These are phyloP conservation scores for Dicrurus megarhynchus DNA, from an alignment of 2,113 vertebrate species.

Conservation along the genomic window DNA sequence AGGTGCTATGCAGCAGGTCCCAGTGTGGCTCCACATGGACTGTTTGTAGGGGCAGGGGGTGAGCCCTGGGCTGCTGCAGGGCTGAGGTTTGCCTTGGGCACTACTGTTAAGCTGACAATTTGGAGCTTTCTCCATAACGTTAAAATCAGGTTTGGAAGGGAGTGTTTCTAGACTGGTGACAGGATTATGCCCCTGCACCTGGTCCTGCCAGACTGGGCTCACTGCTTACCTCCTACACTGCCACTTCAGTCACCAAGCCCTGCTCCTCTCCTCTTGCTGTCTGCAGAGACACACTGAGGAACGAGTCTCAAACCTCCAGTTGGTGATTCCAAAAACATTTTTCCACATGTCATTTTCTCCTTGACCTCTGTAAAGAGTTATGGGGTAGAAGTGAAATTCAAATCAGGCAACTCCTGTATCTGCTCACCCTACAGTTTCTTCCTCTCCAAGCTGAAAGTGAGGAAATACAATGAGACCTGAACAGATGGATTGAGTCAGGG, in stretches of 20 bases:
- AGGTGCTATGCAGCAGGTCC: not conserved
- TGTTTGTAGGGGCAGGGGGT: accelerated
- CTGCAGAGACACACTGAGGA: not conserved
- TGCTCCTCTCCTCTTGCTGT: not conserved
- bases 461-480: not conserved
- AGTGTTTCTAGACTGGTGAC: not conserved
- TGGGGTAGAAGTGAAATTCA: not conserved
- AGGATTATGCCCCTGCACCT: not conserved
- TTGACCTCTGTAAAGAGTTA: conserved; percentile 23
- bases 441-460: not conserved
- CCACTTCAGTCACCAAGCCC: not conserved
- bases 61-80: not conserved
- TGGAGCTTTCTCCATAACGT: not conserved
- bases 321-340: not conserved
- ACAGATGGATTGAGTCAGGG: not conserved
- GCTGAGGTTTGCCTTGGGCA: not conserved
- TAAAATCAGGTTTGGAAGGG: not conserved
- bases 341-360: conserved; percentile 22
- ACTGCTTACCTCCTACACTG: not conserved
- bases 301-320: not conserved
- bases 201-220: not conserved
- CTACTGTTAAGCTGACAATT: not conserved
- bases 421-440: not conserved
- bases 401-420: not conserved
- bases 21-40: accelerated